phyloP scores from a whole-genome alignment of 2,888 invertebrate genomes.

The Hemithea aestivaria region DNA sequence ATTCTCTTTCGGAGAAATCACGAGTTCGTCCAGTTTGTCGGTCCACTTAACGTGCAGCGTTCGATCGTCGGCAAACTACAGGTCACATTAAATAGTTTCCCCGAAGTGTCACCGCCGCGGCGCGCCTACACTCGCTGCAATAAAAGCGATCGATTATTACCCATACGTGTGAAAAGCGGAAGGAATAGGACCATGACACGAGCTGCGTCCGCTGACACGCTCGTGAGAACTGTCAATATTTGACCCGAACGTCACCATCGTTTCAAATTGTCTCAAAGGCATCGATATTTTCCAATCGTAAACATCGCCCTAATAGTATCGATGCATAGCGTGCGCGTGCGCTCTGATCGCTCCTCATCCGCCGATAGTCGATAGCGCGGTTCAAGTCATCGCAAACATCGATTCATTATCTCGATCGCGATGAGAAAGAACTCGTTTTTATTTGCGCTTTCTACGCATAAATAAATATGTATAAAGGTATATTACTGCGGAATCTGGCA shows the following conservation, averaged over 20 bases:
- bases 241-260: conserved; percentile 58
- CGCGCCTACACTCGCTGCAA: conserved; percentile 65
- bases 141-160: conserved; percentile 78
- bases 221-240: conserved; percentile 79
- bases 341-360: conserved; percentile 36
- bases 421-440: conserved; percentile 67
- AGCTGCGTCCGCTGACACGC: conserved; percentile 57
- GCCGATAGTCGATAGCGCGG: conserved; percentile 32
- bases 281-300: conserved; percentile 72
- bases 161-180: conserved; percentile 78
- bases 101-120: conserved; percentile 65
- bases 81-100: conserved; percentile 61
- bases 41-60: conserved; percentile 58
- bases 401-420: conserved; percentile 66
- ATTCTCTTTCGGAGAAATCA: conserved; percentile 43
- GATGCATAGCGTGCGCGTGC: conserved; percentile 8
- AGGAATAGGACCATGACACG: conserved; percentile 56
- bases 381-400: conserved; percentile 48
- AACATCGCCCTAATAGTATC: conserved; percentile 53
- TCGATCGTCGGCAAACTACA: conserved; percentile 53
- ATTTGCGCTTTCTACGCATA: conserved; percentile 76
- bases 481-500: conserved; percentile 69
- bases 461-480: conserved; percentile 72
- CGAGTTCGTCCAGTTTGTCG: conserved; percentile 49
- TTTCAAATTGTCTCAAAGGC: conserved; percentile 76